Percentiles rank a stretch among this genome's conserved stretches.
These are phyloP conservation scores for Temnothorax curvispinosus DNA, from an alignment of 1,140 invertebrate genomes.

Conservation along the genomic window DNA sequence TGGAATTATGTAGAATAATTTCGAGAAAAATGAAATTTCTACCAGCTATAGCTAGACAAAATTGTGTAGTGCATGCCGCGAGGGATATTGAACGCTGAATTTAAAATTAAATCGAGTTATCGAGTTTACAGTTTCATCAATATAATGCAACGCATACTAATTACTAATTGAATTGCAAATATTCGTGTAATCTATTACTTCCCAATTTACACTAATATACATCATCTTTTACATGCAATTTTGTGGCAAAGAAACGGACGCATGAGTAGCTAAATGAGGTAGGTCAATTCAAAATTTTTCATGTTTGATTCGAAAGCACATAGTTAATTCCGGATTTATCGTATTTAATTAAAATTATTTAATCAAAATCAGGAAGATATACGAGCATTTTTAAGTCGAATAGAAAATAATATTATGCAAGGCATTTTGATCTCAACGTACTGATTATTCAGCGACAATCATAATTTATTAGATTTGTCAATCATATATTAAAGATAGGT, in stretches of 20 bases:
- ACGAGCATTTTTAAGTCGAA: background rate
- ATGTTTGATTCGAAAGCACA: background rate
- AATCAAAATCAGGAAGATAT: background rate
- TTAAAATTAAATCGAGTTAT: constrained; percentile 45
- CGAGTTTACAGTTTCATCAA: constrained; percentile 28
- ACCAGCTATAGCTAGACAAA: background rate
- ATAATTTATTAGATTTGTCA: background rate
- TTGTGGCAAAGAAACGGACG: background rate
- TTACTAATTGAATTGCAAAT: constrained; percentile 47
- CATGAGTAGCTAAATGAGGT: constrained; percentile 13
- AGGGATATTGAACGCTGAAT: constrained; percentile 25
- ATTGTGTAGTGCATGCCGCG: background rate
- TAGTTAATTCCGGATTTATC: background rate
- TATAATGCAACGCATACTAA: constrained; percentile 42
- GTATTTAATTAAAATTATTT: background rate
- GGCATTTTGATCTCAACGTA: background rate
- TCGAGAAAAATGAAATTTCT: background rate
- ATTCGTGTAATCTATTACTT: constrained; percentile 43
- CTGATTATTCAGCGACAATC: background rate
- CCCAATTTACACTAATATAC: constrained; percentile 33
- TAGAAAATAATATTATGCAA: background rate
- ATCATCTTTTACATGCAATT: constrained; percentile 26
- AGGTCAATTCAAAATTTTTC: constrained; percentile 19
- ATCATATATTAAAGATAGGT: background rate
- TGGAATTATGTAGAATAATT: background rate